Conservation (phyloP, 2,888 invertebrate species). For the Colletes collaris region DNA sequence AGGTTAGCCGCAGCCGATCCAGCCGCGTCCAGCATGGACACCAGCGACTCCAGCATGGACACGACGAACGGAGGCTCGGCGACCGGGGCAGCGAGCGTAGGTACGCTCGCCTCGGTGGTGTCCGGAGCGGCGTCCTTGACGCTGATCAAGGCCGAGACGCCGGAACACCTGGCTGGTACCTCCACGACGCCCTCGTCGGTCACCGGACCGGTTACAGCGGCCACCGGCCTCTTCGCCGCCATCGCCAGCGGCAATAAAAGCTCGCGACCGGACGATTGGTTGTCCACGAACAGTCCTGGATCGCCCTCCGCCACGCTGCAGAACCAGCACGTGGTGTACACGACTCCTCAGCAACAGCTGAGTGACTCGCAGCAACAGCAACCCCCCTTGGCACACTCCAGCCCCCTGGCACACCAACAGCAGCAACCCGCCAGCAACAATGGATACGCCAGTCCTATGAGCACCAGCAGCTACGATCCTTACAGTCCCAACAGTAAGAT, state of each 20-base stretch:
- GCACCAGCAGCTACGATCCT: slow-evolving; percentile 94
- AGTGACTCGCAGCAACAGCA: slow-evolving; percentile 67
- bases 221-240: slow-evolving; percentile 81
- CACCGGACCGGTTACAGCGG: slow-evolving; percentile 72
- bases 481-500: slow-evolving; percentile 95
- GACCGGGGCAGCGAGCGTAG: slow-evolving; percentile 39
- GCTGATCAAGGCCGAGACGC: slow-evolving; percentile 83
- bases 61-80: slow-evolving; percentile 64
- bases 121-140: slow-evolving; percentile 67
- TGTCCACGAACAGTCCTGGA: slow-evolving; percentile 86
- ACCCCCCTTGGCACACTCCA: slow-evolving; percentile 73
- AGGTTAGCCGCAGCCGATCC: slow-evolving; percentile 83
- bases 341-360: slow-evolving; percentile 79
- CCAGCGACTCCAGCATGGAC: slow-evolving; percentile 76
- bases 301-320: slow-evolving; percentile 83
- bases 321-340: slow-evolving; percentile 86
- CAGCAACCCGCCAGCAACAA: slow-evolving; percentile 85
- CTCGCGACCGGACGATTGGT: slow-evolving; percentile 87
- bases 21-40: slow-evolving; percentile 72
- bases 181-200: slow-evolving; percentile 81
- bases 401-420: slow-evolving; percentile 67
- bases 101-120: slow-evolving; percentile 61
- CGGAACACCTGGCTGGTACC: slow-evolving; percentile 82
- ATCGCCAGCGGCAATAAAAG: slow-evolving; percentile 83
- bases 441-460: slow-evolving; percentile 94